Percentiles rank a stretch among this genome's conserved stretches.
Evolutionary conservation across 2,888 invertebrate genomes (phyloP).

Genomic region (Ernsta delagoae): DNA sequence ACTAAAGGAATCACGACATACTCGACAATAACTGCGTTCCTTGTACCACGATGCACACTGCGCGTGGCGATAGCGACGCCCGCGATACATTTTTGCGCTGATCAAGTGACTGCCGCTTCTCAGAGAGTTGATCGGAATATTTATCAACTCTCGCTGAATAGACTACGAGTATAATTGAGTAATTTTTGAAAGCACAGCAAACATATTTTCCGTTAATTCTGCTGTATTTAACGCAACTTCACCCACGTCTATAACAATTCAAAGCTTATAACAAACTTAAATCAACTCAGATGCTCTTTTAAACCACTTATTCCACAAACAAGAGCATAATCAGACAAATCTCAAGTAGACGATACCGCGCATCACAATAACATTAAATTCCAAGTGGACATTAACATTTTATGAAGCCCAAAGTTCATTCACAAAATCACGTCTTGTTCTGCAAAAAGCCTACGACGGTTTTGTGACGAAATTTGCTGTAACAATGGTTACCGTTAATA

Average conservation of each 20-base stretch:
- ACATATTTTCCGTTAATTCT: too few relatives aligned
- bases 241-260: not conserved
- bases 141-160: too few relatives aligned
- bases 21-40: too few relatives aligned
- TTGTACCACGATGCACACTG: too few relatives aligned
- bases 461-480: slow-evolving; percentile 24
- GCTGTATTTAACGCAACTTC: not conserved
- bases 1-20: too few relatives aligned
- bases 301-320: not conserved
- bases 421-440: slow-evolving; percentile 19
- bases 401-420: slow-evolving; percentile 4
- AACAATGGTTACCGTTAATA: slow-evolving; percentile 36
- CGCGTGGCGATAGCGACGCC: too few relatives aligned
- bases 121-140: too few relatives aligned
- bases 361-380: slow-evolving; percentile 9
- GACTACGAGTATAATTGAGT: too few relatives aligned
- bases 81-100: too few relatives aligned
- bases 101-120: too few relatives aligned
- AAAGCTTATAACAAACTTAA: not conserved
- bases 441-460: slow-evolving; percentile 19
- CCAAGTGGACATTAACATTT: slow-evolving; percentile 8
- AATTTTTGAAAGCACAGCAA: too few relatives aligned
- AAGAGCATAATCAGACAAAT: slow-evolving; percentile 3
- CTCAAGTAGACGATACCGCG: not conserved
- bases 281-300: not conserved